These are phyloP conservation scores for Carassius auratus DNA, from an alignment of 2,113 vertebrate species.

Conservation along the genomic window DNA sequence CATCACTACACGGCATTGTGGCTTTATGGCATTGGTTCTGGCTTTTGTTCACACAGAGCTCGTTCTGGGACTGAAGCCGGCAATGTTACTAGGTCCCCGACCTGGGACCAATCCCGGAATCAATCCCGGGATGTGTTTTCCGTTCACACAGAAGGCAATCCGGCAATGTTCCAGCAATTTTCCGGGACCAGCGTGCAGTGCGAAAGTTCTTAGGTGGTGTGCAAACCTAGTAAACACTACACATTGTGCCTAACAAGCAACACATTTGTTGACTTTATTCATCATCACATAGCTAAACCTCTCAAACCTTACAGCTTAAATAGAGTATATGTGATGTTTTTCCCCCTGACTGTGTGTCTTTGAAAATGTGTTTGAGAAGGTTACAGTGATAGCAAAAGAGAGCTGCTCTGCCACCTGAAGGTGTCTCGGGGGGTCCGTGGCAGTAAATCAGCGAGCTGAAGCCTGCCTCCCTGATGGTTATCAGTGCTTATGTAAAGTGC, in stretches of 20 bases:
- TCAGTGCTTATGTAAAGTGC: slow-evolving; percentile 44
- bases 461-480: slow-evolving; percentile 51
- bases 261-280: not conserved
- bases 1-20: too few relatives aligned
- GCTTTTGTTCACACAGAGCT: too few relatives aligned
- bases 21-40: too few relatives aligned
- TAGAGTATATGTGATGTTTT: not conserved
- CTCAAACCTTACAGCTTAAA: not conserved
- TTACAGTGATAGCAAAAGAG: slow-evolving; percentile 24
- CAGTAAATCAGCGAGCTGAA: slow-evolving; percentile 45
- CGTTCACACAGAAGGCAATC: too few relatives aligned
- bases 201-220: not conserved
- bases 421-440: slow-evolving; percentile 33
- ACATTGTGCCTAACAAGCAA: not conserved
- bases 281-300: not conserved
- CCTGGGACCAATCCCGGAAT: too few relatives aligned
- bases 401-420: not conserved
- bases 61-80: too few relatives aligned
- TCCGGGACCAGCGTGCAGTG: too few relatives aligned
- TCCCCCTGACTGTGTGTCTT: slow-evolving; percentile 4
- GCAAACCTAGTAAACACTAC: not conserved
- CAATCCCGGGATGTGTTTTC: too few relatives aligned
- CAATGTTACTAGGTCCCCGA: too few relatives aligned
- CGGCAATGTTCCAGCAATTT: too few relatives aligned
- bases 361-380: slow-evolving; percentile 36